Evolutionary conservation across 1,140 invertebrate genomes (phyloP), one percentile per base, ranked within the genome.

Genomic region (Pinna nobilis): DNA sequence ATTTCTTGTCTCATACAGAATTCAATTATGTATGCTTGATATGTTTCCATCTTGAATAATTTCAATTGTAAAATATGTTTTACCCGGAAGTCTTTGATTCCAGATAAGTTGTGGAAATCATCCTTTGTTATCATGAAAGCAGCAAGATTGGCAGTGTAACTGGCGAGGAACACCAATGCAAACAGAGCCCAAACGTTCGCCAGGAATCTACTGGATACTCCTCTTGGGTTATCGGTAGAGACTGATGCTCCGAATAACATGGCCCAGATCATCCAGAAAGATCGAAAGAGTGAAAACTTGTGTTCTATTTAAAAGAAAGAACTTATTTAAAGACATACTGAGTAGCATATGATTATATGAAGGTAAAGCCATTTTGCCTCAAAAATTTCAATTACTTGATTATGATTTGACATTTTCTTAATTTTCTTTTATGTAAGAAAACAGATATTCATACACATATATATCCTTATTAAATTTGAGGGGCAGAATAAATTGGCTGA

Each of bases 231-330:
- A 89, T 98, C 97, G 53, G 98, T 95, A 85, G 98, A 96, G 7
- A 98, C 97, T 49, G 97, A 96, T 30, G 98, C 97, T 90, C 96
- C 95, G 90, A 99, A 99, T 20, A 99, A 92, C 39, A 99, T 96
- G n/a, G 98, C 96, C 97, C 97, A 99, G n/a, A 99, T 98, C 68
- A 99, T 91, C 98, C 98, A 99, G 87, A 98, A 98, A 1, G 97
- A 97, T 64, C 97, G 94, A 85, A 97, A 98, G 5, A 99, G 90
- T 0, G 97, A 99, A 90, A 99, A 99, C 73, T 95, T 93, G 87
- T 92, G 91, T 32, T 90, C 91, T 91, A 75, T 37, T 60, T 23
- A n/a, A 63, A 9, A 63, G 13, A 11, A 44, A 59, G 30, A 35
- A n/a, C n/a, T n/a, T n/a, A n/a, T n/a, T n/a, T n/a, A n/a, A n/a